Evolutionary conservation across 2,888 invertebrate genomes (phyloP), one percentile per base, ranked within the genome.

Genomic region (Camponotus fellah): DNA sequence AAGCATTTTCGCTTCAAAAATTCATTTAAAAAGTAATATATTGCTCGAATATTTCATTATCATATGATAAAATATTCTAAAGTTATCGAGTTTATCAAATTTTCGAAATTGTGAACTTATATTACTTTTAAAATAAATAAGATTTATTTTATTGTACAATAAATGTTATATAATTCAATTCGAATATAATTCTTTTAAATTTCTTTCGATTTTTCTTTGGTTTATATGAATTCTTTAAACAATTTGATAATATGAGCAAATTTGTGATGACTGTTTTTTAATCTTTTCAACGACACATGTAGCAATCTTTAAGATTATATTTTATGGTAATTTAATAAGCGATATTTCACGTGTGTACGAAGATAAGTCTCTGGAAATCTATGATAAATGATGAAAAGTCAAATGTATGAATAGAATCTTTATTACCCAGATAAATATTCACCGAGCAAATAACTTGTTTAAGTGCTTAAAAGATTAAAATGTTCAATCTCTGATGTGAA

Each of bases 371-470:
- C 32, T 5, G 9, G 14, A 14, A 43, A 10, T 14, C 2, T 43
- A 2, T 21, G 14, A 60, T 60, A 69, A 26, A 46, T 79, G 43
- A 68, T 60, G 43, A 68, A 26, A 12, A n/a, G 34, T 60, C 58
- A 58, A 34, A 1, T 43, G 14, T 43, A 10, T 43, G 68, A 76
- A 46, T 69, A 46, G 3, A 79, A 79, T 69, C 32, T 32, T 68
- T 21, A 43, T 68, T 58, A 43, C 14, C 17, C n/a, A 14, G 21
- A 12, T 14, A 37, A 76, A 37, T 77, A 34, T 1, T 43, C 21
- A 21, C 14, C n/a, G 53, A 53, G 3, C 58, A 69, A 69, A 68
- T 58, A 34, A 68, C 6, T 68, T 12, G 12, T 34, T 64, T 8
- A 32, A 68, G 9, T 56, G n/a, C 21, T 58, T 2, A 3, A 69